A percentile compares a stretch with the other conserved stretches of the same genome.
phyloP scores from a whole-genome alignment of 2,113 vertebrate genomes.

The Gymnarchus niloticus region DNA sequence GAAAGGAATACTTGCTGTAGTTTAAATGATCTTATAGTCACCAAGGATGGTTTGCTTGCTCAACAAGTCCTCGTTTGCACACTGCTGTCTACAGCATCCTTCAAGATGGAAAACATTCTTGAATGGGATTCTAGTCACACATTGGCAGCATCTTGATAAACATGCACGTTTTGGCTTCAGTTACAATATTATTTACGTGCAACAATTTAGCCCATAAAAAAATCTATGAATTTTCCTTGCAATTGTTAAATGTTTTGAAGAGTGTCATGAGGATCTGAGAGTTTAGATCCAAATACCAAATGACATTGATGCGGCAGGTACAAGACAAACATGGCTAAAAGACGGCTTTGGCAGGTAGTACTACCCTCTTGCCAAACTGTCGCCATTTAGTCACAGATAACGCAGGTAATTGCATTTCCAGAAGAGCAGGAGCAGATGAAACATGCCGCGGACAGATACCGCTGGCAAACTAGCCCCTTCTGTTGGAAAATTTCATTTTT shows the following conservation, averaged over 20 bases:
- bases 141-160: not conserved
- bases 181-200: not conserved
- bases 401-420: constrained; percentile 82
- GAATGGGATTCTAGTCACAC: constrained; percentile 6
- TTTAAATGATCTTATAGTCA: not conserved
- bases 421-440: constrained; percentile 83
- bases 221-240: constrained; percentile 36
- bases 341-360: constrained; percentile 58
- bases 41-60: not conserved
- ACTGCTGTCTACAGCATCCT: not conserved
- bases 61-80: not conserved
- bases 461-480: constrained; percentile 77
- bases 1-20: not conserved
- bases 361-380: constrained; percentile 62
- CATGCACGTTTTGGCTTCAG: not conserved
- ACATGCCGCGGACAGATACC: constrained; percentile 78
- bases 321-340: constrained; percentile 48
- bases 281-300: constrained; percentile 32
- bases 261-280: constrained; percentile 39
- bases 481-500: constrained; percentile 86
- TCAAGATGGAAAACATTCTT: not conserved
- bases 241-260: constrained; percentile 36
- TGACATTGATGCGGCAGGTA: constrained; percentile 22
- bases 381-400: constrained; percentile 74
- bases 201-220: constrained; percentile 32